Base-by-base conservation (phyloP, 2,797 vertebrate species). In the Alca torda region DNA sequence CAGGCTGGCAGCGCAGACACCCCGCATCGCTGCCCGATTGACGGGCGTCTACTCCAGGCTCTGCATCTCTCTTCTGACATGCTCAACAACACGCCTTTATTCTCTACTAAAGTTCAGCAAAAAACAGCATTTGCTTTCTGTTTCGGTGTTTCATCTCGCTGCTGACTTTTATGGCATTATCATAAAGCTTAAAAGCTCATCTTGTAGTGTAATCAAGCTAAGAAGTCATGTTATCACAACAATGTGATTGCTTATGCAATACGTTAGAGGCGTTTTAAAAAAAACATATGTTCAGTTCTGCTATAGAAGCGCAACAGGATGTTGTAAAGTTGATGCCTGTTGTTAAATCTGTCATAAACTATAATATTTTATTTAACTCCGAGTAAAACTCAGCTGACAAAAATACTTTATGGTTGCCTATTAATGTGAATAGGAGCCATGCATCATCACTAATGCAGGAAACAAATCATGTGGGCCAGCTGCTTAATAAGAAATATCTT, bases 281-380 rank as follows among this genome's bases (percentile, higher is more conserved):
- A 87, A 53, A 10, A 10, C 92, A 79, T 94, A 91, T 97, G 97
- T 93, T 96, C 92, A 79, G 41, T 89, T 48, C 87, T 93, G 88
- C 56, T 93, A 77, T n/a, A 33, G 75, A 89, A 93, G 91, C 96
- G 89, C 91, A 96, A 96, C 83, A 72, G 89, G 93, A 88, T 85
- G 91, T 60, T 82, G 72, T 77, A 74, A 91, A 93, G 86, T 86
- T 86, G 95, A 96, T 94, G 35, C 43, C 20, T 82, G 74, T 83
- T 93, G 92, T 96, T 96, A 97, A 94, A 79, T 90, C 78, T 89
- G 51, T 84, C 86, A 60, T 94, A 95, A 98, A 92, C 67, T 15
- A 17, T 77, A 94, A 93, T 90, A 96, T 97, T 97, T 94, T 96
- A 95, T 95, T 94, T 85, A 97, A 98, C 53, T 91, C 30, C 1